Evolutionary conservation across 1,140 invertebrate genomes (phyloP).

Genomic region (Palaemon carinicauda): DNA sequence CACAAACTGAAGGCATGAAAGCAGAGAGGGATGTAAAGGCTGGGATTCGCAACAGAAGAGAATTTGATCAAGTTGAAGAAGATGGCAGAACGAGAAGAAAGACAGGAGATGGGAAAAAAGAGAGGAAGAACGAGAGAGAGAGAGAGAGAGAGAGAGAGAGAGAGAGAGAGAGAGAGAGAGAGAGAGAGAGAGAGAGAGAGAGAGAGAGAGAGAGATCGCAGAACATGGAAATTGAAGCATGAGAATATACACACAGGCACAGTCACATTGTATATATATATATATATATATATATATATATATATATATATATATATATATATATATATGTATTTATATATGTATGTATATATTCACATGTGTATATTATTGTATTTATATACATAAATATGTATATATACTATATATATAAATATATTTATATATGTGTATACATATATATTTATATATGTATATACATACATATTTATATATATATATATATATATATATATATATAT

Average conservation of each 20-base stretch:
- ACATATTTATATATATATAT: slow-evolving; percentile 9
- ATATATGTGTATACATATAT: neutral
- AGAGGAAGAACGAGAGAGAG: neutral
- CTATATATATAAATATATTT: neutral
- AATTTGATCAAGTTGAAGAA: too few species aligned
- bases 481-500: slow-evolving; percentile 14
- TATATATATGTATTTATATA: neutral
- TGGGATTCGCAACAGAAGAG: too few species aligned
- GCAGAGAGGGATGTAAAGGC: too few species aligned
- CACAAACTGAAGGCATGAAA: too few species aligned
- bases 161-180: neutral
- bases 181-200: neutral
- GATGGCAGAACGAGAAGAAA: neutral
- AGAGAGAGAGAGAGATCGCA: neutral
- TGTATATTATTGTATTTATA: too few species aligned
- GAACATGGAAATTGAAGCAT: neutral
- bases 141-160: neutral
- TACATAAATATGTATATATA: too few species aligned
- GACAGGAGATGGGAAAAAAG: neutral
- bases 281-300: too few species aligned
- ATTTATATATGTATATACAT: neutral
- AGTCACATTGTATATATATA: neutral
- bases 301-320: too few species aligned
- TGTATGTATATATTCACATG: neutral
- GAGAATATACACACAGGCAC: neutral